These are phyloP conservation scores for Antitype chi DNA, from an alignment of 2,888 invertebrate genomes.

Conservation along the genomic window DNA sequence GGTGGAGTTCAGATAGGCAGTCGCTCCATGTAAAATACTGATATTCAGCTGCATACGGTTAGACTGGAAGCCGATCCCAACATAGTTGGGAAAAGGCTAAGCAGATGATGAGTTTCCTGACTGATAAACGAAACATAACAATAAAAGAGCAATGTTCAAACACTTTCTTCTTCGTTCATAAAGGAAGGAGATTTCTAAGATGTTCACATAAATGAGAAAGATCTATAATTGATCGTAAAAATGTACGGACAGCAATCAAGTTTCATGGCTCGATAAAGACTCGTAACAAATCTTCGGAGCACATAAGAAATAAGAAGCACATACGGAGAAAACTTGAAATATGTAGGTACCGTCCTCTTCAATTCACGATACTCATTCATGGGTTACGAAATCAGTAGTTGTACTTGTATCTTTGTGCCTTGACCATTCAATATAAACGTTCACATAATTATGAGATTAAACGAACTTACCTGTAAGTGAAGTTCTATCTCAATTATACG, in stretches of 20 bases:
- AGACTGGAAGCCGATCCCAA: no score
- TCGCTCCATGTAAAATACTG: no score
- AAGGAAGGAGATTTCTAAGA: constrained; percentile 4
- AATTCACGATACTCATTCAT: constrained; percentile 7
- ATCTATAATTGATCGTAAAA: constrained; percentile 25
- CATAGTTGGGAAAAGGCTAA: no score
- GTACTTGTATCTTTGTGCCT: neutral
- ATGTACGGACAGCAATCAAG: constrained; percentile 11
- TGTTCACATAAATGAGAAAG: constrained; percentile 4
- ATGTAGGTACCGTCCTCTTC: neutral
- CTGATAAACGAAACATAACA: constrained; percentile 24
- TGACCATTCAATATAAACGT: constrained; percentile 10
- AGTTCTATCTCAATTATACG: no score
- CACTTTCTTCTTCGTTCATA: constrained; percentile 15
- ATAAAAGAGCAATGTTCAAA: neutral
- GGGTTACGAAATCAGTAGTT: constrained; percentile 44
- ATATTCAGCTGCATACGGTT: no score
- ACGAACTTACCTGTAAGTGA: no score
- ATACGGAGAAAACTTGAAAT: constrained; percentile 2
- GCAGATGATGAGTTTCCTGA: neutral
- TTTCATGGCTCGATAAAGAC: constrained; percentile 37
- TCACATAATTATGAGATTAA: no score
- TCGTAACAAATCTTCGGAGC: constrained; percentile 16
- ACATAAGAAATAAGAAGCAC: neutral
- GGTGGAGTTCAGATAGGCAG: no score